Evolutionary conservation across 2,797 vertebrate species (phyloP).

Genomic region (Myotis myotis): DNA sequence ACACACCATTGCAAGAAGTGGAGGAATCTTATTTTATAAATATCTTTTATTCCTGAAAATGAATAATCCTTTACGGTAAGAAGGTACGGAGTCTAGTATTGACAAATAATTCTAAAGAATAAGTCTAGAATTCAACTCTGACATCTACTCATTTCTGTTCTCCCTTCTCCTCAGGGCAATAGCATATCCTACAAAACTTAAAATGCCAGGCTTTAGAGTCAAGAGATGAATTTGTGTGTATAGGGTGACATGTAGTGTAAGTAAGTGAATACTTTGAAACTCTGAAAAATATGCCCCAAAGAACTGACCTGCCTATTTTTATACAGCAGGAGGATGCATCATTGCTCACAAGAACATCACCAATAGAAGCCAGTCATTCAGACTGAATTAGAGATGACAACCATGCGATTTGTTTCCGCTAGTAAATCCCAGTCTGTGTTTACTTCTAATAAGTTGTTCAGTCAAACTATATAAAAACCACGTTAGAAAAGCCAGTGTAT

Average conservation of each 20-base stretch:
- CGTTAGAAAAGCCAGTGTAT: slow-evolving; percentile 29
- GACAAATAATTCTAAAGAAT: slow-evolving; percentile 60
- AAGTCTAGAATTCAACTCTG: slow-evolving; percentile 44
- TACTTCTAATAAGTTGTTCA: neutral
- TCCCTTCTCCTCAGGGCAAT: neutral
- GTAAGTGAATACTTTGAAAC: slow-evolving; percentile 36
- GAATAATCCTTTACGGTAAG: slow-evolving; percentile 15
- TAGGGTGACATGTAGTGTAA: neutral
- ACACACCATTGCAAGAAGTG: neutral
- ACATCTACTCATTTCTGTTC: neutral
- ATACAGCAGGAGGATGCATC: neutral
- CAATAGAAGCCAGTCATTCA: slow-evolving; percentile 45
- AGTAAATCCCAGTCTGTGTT: slow-evolving; percentile 13
- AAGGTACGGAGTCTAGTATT: neutral
- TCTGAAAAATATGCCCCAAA: slow-evolving; percentile 57
- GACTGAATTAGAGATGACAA: slow-evolving; percentile 40
- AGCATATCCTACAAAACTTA: slow-evolving; percentile 21
- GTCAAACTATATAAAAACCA: neutral
- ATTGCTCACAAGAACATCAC: neutral
- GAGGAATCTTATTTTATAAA: neutral
- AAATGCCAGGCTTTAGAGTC: slow-evolving; percentile 47
- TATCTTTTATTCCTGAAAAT: slow-evolving; percentile 53
- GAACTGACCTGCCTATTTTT: slow-evolving; percentile 33
- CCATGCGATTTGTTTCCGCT: neutral
- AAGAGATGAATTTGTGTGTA: slow-evolving; percentile 48